Conservation (phyloP, 2,113 vertebrate genomes). For the Nestor notabilis region DNA sequence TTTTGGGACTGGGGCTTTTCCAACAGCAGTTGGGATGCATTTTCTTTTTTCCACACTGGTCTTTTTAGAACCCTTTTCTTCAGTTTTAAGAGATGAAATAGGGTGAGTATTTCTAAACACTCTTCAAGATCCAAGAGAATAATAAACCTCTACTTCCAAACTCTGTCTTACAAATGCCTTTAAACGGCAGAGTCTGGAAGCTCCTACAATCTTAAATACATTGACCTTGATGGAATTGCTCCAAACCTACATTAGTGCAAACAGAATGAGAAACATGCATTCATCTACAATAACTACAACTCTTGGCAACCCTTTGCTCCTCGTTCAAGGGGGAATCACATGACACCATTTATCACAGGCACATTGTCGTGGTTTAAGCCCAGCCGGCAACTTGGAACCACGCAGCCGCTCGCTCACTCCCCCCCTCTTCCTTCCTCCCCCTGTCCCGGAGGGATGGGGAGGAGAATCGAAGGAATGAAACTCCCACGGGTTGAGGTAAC, state of each 20-base stretch:
- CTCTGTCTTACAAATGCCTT: not conserved
- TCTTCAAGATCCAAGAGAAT: not conserved
- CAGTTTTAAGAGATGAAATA: not conserved
- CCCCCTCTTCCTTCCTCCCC: too few species aligned
- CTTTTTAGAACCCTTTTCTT: not conserved
- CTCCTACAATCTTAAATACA: not conserved
- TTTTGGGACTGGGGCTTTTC: not conserved
- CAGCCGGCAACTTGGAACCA: too few species aligned
- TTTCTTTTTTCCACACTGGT: not conserved
- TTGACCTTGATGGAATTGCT: not conserved
- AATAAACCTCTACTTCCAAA: not conserved
- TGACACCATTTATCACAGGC: not conserved
- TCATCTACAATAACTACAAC: not conserved
- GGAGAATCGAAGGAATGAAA: too few species aligned
- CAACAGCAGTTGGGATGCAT: not conserved
- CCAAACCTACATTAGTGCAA: not conserved
- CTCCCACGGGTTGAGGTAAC: too few species aligned
- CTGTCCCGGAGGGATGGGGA: too few species aligned
- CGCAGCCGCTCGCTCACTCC: too few species aligned
- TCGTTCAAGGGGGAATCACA: not conserved
- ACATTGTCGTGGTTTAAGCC: too few species aligned
- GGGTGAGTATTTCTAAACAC: not conserved
- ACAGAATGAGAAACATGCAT: not conserved
- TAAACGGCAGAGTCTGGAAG: not conserved
- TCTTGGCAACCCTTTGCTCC: not conserved